phyloP scores from a whole-genome alignment of 2,113 vertebrate genomes.

The Podarcis cretensis region DNA sequence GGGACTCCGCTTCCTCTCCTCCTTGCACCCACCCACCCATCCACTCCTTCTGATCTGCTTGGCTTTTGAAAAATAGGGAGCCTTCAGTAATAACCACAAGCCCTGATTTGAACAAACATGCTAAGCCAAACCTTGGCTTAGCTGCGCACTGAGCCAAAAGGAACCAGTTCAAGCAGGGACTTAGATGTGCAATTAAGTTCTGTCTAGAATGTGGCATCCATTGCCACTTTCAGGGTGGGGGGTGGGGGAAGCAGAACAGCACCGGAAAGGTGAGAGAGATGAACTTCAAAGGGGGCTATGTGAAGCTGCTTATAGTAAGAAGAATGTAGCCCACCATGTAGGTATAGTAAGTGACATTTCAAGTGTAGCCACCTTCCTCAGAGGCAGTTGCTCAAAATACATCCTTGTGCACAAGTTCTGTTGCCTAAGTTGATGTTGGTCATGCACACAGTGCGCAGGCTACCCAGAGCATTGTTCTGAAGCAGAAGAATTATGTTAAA shows the following conservation, averaged over 20 bases:
- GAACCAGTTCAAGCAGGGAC: neutral
- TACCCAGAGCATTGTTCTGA: neutral
- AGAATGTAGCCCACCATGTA: neutral
- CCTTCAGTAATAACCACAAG: too few species aligned
- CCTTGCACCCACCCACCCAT: too few species aligned
- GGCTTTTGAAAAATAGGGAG: too few species aligned
- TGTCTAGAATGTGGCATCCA: neutral
- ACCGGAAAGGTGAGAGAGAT: conserved; percentile 1
- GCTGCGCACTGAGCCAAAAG: neutral
- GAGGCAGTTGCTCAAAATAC: neutral
- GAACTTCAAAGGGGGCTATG: neutral
- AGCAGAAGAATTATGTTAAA: neutral
- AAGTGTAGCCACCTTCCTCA: neutral
- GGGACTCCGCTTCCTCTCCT: too few species aligned
- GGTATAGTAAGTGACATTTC: neutral
- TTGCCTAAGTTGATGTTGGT: neutral
- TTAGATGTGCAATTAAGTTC: neutral
- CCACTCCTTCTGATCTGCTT: too few species aligned
- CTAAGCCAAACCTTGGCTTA: too few species aligned
- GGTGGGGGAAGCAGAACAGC: neutral
- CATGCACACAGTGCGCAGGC: neutral
- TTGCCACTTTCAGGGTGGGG: neutral
- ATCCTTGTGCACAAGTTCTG: neutral
- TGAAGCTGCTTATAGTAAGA: neutral
- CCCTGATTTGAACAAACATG: too few species aligned